phyloP scores from a whole-genome alignment of 2,888 invertebrate genomes.

The Noctua janthina region DNA sequence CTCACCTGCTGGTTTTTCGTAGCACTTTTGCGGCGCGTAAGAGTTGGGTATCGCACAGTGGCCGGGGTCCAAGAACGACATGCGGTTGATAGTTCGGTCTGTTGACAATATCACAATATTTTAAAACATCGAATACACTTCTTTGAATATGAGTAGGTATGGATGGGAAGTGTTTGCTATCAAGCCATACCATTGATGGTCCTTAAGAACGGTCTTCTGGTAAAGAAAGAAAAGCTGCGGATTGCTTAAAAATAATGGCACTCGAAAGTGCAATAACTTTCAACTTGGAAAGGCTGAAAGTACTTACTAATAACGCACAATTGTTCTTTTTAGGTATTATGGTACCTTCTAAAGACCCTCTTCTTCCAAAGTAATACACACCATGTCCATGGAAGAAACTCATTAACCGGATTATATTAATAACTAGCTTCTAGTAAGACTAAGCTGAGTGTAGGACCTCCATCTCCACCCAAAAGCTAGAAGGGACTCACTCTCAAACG shows the following conservation, averaged over 20 bases:
- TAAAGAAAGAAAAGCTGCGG: not conserved
- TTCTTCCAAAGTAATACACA: not conserved
- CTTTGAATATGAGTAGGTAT: not conserved
- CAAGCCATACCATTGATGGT: not conserved
- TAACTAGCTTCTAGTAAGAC: not conserved
- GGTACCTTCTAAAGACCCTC: not conserved
- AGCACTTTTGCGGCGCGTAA: slow-evolving; percentile 86
- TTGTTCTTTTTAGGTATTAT: not conserved
- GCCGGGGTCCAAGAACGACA: slow-evolving; percentile 91
- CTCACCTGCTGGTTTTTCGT: slow-evolving; percentile 86
- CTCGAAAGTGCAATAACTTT: not conserved
- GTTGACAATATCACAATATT: slow-evolving; percentile 37
- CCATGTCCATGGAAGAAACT: not conserved
- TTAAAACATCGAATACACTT: not conserved
- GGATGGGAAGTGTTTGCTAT: not conserved
- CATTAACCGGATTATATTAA: not conserved
- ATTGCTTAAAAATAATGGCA: not conserved
- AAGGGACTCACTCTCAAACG: slow-evolving; percentile 81
- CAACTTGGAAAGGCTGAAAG: not conserved
- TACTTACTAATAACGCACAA: not conserved
- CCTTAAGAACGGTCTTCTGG: not conserved
- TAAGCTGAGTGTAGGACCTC: not conserved
- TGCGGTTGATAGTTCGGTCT: slow-evolving; percentile 92
- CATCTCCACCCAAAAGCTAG: not conserved
- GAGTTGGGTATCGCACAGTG: slow-evolving; percentile 80